Evolutionary conservation across 2,113 vertebrate species (phyloP).

Genomic region (Caloenas nicobarica): DNA sequence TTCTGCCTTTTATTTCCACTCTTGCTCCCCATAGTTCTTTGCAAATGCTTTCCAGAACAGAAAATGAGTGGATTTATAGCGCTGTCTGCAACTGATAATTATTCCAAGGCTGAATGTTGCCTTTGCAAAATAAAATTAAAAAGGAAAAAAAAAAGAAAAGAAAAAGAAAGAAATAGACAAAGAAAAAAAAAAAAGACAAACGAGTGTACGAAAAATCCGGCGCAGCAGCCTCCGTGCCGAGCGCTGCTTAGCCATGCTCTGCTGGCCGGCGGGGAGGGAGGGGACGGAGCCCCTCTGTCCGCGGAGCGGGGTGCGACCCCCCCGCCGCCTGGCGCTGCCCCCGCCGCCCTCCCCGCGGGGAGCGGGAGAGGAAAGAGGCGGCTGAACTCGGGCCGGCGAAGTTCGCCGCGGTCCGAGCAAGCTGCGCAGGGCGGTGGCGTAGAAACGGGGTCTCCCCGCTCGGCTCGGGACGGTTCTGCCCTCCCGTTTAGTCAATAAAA

Average conservation of each 20-base stretch:
- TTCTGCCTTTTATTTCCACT: conserved; percentile 81
- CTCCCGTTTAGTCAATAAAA: not conserved
- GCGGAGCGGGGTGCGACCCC: not conserved
- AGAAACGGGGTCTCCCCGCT: not conserved
- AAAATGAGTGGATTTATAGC: conserved; percentile 74
- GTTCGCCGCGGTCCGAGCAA: not conserved
- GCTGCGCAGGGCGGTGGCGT: not conserved
- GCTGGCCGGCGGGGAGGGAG: not conserved
- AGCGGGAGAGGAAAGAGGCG: not conserved
- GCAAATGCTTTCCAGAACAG: conserved; percentile 71
- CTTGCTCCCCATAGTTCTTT: conserved; percentile 81
- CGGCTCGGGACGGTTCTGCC: not conserved
- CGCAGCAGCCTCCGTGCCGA: not conserved
- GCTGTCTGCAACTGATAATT: conserved; percentile 70
- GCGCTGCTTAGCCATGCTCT: not conserved
- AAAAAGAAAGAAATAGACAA: not conserved
- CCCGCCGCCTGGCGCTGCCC: not conserved
- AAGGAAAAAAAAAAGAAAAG: not conserved
- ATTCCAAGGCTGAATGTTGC: conserved; percentile 60
- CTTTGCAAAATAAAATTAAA: conserved; percentile 2
- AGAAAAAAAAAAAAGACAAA: not conserved
- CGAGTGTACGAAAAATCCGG: not conserved
- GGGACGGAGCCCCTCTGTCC: not conserved
- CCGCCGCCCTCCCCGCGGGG: not conserved
- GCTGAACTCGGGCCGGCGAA: not conserved